Conservation (phyloP, 2,113 vertebrate species). For the Prinia subflava region DNA sequence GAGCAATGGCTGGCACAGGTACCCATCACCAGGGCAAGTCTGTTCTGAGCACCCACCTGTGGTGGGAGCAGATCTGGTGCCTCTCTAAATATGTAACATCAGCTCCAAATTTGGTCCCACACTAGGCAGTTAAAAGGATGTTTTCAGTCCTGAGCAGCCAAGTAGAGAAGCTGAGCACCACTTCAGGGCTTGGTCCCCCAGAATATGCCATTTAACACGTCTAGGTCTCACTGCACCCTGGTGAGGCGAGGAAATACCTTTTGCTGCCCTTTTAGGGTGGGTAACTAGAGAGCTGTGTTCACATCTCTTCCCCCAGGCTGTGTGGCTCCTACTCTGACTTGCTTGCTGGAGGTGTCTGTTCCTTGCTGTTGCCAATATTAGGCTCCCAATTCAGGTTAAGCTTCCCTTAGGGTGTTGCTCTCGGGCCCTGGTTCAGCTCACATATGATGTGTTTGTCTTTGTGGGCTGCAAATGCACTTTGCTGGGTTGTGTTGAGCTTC, state of each 20-base stretch:
- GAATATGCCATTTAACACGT: background rate
- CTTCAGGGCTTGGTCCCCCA: background rate
- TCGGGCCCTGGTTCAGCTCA: background rate
- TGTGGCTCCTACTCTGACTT: accelerated
- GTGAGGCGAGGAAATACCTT: background rate
- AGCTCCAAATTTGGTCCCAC: background rate
- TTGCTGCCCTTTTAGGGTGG: background rate
- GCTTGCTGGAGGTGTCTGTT: background rate
- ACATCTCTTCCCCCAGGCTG: accelerated
- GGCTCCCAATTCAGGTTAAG: background rate
- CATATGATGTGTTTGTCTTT: background rate
- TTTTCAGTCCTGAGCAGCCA: background rate
- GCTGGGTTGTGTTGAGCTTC: background rate
- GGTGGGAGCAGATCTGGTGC: background rate
- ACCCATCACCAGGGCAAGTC: background rate
- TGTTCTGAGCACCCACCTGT: background rate
- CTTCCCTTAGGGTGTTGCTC: background rate
- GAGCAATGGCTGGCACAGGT: accelerated
- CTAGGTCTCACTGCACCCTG: background rate
- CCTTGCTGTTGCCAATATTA: background rate
- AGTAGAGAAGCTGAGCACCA: background rate
- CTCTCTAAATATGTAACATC: background rate
- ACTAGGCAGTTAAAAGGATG: background rate
- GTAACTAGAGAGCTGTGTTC: background rate
- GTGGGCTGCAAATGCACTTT: background rate